Conservation (phyloP, 2,888 invertebrate species). For the Pemphredon lugubris region DNA sequence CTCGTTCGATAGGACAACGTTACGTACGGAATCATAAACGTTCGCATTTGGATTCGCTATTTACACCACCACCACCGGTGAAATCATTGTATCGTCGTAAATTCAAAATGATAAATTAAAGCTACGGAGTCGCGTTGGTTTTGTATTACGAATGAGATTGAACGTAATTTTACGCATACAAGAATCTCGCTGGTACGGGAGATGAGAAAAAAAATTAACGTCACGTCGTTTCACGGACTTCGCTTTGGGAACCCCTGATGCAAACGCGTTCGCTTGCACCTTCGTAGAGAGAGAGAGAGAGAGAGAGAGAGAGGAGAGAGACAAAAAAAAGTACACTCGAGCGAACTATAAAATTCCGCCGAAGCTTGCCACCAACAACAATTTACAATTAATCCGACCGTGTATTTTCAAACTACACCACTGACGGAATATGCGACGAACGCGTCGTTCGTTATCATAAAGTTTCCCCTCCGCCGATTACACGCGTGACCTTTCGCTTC, state of each 20-base stretch:
- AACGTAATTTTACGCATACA: background rate
- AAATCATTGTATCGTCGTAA: too few relatives aligned
- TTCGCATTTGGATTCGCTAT: too few relatives aligned
- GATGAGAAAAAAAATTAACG: too few relatives aligned
- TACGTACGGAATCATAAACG: too few relatives aligned
- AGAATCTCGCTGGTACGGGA: too few relatives aligned
- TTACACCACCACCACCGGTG: too few relatives aligned
- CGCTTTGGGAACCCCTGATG: too few relatives aligned
- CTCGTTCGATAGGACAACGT: conserved; percentile 8
- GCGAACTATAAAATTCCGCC: background rate
- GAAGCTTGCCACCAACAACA: background rate
- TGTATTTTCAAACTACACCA: background rate
- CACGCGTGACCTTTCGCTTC: background rate
- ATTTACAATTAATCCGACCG: background rate
- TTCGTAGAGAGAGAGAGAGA: background rate
- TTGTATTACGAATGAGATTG: background rate
- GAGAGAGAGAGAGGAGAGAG: background rate
- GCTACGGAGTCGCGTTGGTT: background rate
- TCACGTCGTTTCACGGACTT: too few relatives aligned
- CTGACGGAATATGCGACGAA: background rate
- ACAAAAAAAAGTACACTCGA: background rate
- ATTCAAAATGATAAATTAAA: too few relatives aligned
- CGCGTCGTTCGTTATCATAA: background rate
- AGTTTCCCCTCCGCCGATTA: background rate
- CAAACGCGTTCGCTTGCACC: background rate